These are phyloP conservation scores for Helicoverpa assulta DNA, from an alignment of 2,888 invertebrate genomes.

Conservation along the genomic window DNA sequence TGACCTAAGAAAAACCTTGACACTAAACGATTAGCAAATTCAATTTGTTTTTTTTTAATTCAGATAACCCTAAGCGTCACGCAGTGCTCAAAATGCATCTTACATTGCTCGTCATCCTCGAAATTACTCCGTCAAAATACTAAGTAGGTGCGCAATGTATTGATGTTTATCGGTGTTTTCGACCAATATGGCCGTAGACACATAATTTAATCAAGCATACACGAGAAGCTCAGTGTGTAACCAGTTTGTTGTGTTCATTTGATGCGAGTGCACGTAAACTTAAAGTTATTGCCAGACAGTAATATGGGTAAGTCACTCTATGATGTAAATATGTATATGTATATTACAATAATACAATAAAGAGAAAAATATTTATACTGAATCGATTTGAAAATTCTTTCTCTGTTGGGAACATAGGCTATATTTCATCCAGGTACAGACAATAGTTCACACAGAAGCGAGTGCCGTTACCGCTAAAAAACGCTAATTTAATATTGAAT, in stretches of 20 bases:
- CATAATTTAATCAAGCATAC: constrained; percentile 46
- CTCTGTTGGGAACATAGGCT: no score
- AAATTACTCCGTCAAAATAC: not conserved
- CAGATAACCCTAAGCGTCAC: constrained; percentile 4
- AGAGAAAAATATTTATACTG: no score
- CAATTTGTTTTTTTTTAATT: not conserved
- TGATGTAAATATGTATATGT: no score
- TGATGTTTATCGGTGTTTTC: constrained; percentile 19
- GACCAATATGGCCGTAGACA: constrained; percentile 11
- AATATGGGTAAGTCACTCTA: constrained; percentile 50
- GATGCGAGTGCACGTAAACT: constrained; percentile 39
- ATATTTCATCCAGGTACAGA: no score
- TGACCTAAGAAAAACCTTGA: constrained; percentile 37
- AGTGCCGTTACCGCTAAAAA: no score
- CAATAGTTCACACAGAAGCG: no score
- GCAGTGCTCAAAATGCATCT: constrained; percentile 4
- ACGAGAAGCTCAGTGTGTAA: constrained; percentile 29
- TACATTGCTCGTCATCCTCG: not conserved
- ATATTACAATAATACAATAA: no score
- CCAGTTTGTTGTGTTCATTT: constrained; percentile 45
- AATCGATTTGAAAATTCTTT: no score
- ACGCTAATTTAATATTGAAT: no score
- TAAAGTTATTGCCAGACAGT: constrained; percentile 8
- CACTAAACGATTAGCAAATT: constrained; percentile 45
- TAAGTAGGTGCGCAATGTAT: constrained; percentile 20